phyloP scores from a whole-genome alignment of 2,888 invertebrate species.

The Sialis lutaria region DNA sequence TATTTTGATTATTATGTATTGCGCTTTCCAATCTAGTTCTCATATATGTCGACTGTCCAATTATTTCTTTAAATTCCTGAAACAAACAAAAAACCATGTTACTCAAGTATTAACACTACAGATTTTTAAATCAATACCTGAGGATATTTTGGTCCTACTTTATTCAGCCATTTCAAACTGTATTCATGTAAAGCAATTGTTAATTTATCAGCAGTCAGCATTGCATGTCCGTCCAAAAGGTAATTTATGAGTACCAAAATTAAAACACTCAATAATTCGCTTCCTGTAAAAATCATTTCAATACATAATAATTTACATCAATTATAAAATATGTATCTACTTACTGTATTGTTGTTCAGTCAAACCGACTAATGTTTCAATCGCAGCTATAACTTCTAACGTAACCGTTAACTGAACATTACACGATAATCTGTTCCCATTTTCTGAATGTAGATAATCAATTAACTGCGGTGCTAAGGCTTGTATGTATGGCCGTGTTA shows the following conservation, averaged over 20 bases:
- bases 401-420: conserved; percentile 55
- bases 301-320: no score
- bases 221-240: conserved; percentile 48
- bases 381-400: conserved; percentile 51
- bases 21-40: conserved; percentile 73
- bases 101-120: background rate
- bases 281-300: conserved; percentile 39
- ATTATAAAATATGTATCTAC: conserved; percentile 18
- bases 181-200: conserved; percentile 67
- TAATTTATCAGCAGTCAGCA: conserved; percentile 41
- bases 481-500: conserved; percentile 66
- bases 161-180: conserved; percentile 76
- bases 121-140: conserved; percentile 32
- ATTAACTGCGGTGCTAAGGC: conserved; percentile 63
- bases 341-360: conserved; percentile 65
- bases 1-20: conserved; percentile 53
- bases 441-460: conserved; percentile 50
- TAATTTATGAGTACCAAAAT: conserved; percentile 84
- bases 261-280: conserved; percentile 73
- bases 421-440: conserved; percentile 36
- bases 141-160: conserved; percentile 83
- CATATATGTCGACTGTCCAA: conserved; percentile 67
- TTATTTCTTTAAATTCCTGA: conserved; percentile 78
- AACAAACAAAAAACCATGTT: conserved; percentile 10
- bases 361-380: conserved; percentile 55